Base-by-base conservation (phyloP, 2,888 invertebrate genomes). In the Dryobotodes eremita region DNA sequence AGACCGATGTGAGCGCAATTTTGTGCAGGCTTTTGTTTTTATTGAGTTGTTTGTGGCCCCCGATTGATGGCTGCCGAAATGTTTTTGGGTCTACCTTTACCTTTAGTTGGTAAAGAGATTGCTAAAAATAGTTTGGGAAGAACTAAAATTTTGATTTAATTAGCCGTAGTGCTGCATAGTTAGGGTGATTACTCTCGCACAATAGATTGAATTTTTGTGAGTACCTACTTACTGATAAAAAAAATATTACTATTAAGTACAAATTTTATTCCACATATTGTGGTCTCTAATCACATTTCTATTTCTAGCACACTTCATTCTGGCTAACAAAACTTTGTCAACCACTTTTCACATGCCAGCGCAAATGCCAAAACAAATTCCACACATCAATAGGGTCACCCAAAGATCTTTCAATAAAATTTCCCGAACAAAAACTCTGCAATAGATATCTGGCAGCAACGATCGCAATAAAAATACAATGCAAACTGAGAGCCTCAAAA, bases 1-100 rank as follows among this genome's bases (percentile, higher is more conserved):
- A 93, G 92, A 88, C 90, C 91, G 84, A 87, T 88, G 82, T 89
- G 90, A 89, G 88, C 87, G 89, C 90, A 93, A 93, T 94, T 94
- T 92, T 89, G 88, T 85, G 86, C 80, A 83, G 87, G 87, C 90
- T 91, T 90, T 93, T 93, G 90, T 92, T 90, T 91, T 90, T 88
- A 84, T 77, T 77, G 75, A 81, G 77, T 73, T 78, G 79, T 77
- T 77, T 84, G 84, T 76, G 78, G 78, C 57, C 70, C 77, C 77
- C 65, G 71, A 83, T 86, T 83, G 75, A 84, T 79, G 73, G 23
- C 55, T 75, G 76, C 70, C 74, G 78, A 88, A 86, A 77, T 80
- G 46, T 76, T 77, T 79, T 61, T 66, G 53, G 64, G 66, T 77
- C 31, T 57, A 77, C 72, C 46, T 72, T 36, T 57, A 36, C 15